These are phyloP conservation scores for Platyscapa corneri DNA, from an alignment of 1,140 invertebrate genomes.

Conservation along the genomic window DNA sequence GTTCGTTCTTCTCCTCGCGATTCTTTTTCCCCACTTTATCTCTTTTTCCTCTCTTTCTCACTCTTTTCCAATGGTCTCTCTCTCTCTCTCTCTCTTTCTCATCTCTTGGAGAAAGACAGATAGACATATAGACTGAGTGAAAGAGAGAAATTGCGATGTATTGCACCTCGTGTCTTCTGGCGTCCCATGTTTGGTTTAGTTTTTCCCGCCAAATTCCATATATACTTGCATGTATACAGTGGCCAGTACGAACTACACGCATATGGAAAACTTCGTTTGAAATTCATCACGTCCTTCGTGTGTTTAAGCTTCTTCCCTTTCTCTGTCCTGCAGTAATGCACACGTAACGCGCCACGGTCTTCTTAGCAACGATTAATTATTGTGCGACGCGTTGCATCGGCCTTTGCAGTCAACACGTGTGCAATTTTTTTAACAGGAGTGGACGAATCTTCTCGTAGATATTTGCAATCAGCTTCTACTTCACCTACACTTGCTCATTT, in stretches of 20 bases:
- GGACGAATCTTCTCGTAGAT: neutral
- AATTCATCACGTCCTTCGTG: slow-evolving; percentile 52
- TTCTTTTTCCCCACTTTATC: slow-evolving; percentile 45
- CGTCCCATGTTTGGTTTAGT: slow-evolving; percentile 68
- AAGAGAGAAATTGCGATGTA: slow-evolving; percentile 65
- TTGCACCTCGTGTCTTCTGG: slow-evolving; percentile 64
- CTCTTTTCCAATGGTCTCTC: neutral
- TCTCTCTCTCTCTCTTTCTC: slow-evolving; percentile 54
- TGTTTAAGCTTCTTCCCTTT: neutral
- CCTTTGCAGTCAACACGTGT: neutral
- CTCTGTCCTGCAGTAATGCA: neutral
- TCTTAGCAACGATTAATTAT: slow-evolving; percentile 71
- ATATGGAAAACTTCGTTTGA: slow-evolving; percentile 47
- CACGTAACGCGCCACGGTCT: slow-evolving; percentile 31
- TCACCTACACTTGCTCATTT: no score
- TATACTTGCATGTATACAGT: slow-evolving; percentile 33
- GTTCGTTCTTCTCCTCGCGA: slow-evolving; percentile 53
- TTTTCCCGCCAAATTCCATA: slow-evolving; percentile 72
- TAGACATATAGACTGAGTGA: neutral
- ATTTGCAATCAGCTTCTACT: neutral
- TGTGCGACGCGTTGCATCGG: slow-evolving; percentile 48
- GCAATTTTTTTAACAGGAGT: neutral
- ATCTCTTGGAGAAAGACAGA: neutral
- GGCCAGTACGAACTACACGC: neutral
- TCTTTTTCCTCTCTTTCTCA: slow-evolving; percentile 56